These are phyloP conservation scores for Cinclus mexicanus DNA, from an alignment of 2,113 vertebrate genomes.

Conservation along the genomic window DNA sequence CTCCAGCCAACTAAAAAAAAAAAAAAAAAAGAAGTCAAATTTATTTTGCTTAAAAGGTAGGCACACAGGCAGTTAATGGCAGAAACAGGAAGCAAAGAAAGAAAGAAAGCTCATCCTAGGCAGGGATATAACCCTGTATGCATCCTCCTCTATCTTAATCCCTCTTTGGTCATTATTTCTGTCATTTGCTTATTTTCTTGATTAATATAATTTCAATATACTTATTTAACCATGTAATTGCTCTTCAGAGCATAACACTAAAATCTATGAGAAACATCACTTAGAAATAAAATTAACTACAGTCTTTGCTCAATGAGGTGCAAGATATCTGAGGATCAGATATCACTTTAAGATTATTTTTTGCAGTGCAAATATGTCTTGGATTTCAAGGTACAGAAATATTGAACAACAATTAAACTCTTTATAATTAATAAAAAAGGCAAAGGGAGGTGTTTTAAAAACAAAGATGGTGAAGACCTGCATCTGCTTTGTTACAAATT, in stretches of 20 bases:
- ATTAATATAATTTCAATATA: not conserved
- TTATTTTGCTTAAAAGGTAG: not conserved
- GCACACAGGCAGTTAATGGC: not conserved
- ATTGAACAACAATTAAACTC: not conserved
- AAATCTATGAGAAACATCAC: not conserved
- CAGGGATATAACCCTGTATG: not conserved
- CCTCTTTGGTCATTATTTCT: not conserved
- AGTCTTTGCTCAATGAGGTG: not conserved
- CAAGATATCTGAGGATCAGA: not conserved
- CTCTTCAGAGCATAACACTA: not conserved
- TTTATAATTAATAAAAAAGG: not conserved
- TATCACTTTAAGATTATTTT: not conserved
- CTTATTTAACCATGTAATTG: not conserved
- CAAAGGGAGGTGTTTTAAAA: not conserved
- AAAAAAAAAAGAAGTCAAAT: rapidly evolving
- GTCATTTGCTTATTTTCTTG: not conserved
- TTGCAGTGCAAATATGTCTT: not conserved
- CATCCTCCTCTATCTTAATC: not conserved
- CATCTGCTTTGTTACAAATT: not conserved
- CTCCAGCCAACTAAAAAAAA: not conserved
- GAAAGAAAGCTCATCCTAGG: not conserved
- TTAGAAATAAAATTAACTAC: not conserved
- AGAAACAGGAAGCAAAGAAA: not conserved
- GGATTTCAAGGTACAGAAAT: not conserved
- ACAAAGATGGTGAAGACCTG: not conserved